Conservation (phyloP, 2,888 invertebrate species). For the Eristalis intricaria region DNA sequence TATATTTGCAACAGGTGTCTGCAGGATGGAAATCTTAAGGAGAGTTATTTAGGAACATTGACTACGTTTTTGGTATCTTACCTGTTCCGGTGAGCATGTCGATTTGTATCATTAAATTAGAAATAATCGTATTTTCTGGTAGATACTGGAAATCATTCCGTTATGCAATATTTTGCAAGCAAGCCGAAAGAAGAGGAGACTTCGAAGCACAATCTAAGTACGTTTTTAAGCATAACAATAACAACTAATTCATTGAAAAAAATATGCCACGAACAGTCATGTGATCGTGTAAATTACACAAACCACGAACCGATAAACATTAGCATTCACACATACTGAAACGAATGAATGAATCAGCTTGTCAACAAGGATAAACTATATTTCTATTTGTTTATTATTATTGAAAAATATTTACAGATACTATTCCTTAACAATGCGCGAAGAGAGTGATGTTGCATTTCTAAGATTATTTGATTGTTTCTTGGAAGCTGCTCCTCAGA, state of each 20-base stretch:
- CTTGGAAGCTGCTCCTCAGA: slow-evolving; percentile 91
- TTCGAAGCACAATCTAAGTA: slow-evolving; percentile 74
- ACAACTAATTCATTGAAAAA: too few relatives aligned
- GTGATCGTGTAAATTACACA: background rate
- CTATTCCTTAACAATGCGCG: slow-evolving; percentile 88
- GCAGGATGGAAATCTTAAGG: slow-evolving; percentile 74
- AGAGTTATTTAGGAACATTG: slow-evolving; percentile 72
- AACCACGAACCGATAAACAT: too few relatives aligned
- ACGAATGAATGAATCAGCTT: too few relatives aligned
- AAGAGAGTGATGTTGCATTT: slow-evolving; percentile 90
- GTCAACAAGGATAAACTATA: too few relatives aligned
- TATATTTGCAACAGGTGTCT: slow-evolving; percentile 73
- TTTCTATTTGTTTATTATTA: too few relatives aligned
- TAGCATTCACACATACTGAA: too few relatives aligned
- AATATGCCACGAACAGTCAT: background rate
- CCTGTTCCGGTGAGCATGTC: slow-evolving; percentile 74
- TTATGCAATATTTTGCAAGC: slow-evolving; percentile 75
- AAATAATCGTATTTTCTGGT: background rate
- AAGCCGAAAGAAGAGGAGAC: slow-evolving; percentile 74
- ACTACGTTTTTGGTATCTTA: slow-evolving; percentile 75
- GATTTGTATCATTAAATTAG: background rate
- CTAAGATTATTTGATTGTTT: slow-evolving; percentile 90
- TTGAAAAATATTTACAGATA: slow-evolving; percentile 79
- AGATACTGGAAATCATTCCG: slow-evolving; percentile 75
- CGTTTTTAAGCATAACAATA: slow-evolving; percentile 23